Evolutionary conservation across 2,888 invertebrate genomes (phyloP).

Genomic region (Parnassius apollo): DNA sequence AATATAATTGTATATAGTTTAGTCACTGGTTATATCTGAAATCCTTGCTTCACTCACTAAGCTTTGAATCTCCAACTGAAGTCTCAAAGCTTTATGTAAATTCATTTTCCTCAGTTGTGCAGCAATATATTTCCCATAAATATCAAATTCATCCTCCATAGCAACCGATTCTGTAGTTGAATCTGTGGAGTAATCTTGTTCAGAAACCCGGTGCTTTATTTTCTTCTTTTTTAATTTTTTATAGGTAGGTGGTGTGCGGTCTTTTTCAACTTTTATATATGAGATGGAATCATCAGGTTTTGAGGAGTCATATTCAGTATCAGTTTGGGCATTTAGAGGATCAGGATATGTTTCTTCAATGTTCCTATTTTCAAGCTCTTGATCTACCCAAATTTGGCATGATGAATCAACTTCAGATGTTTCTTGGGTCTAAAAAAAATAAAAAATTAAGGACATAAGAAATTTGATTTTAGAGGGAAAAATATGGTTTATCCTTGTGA

Average conservation of each 20-base stretch:
- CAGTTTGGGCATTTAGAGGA: constrained; percentile 50
- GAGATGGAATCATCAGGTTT: constrained; percentile 36
- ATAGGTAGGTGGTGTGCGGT: constrained; percentile 30
- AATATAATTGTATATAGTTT: neutral
- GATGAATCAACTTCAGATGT: constrained; percentile 54
- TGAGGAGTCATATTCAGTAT: constrained; percentile 50
- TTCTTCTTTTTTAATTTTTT: constrained; percentile 57
- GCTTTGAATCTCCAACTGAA: constrained; percentile 67
- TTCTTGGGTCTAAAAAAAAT: constrained; percentile 46
- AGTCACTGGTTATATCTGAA: constrained; percentile 44
- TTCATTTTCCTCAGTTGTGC: constrained; percentile 68
- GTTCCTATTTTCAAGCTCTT: constrained; percentile 43
- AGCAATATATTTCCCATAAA: constrained; percentile 73
- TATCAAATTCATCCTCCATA: constrained; percentile 73
- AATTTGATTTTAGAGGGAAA: too few relatives aligned
- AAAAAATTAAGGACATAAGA: too few relatives aligned
- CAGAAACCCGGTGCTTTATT: constrained; percentile 40
- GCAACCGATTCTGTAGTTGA: constrained; percentile 36
- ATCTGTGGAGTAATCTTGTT: constrained; percentile 41
- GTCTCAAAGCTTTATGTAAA: constrained; percentile 59
- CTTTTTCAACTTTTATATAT: constrained; percentile 42
- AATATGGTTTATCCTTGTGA: too few relatives aligned
- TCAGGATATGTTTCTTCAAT: constrained; percentile 51
- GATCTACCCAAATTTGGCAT: constrained; percentile 54
- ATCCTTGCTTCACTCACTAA: constrained; percentile 69